Base-by-base conservation (phyloP, 2,797 vertebrate species). In the Hippoglossus hippoglossus region DNA sequence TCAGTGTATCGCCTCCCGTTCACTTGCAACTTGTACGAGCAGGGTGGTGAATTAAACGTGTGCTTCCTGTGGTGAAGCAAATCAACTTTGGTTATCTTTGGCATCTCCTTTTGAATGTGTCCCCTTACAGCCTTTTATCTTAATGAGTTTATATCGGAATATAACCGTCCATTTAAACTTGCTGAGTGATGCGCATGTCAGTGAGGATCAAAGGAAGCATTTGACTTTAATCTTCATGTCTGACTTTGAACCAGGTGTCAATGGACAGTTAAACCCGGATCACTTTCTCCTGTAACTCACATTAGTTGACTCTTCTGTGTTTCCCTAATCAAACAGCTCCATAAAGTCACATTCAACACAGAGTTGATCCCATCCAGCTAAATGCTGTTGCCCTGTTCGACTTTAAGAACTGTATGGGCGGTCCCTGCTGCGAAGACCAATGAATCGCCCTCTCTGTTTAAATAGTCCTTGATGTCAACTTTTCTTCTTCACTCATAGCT, bases 391-490 rank as follows among this genome's bases (percentile, higher is more conserved):
- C 83, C 73, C 76, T 44, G 77, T 87, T 89, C 79, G 80, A 83
- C 89, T 91, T 88, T 86, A 90, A 84, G 88, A 46, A 31, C 77
- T 41, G 73, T 11, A 36, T 91, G 95, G 96, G 96, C 95, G 96
- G 95, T 2, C 89, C 94, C 89, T 79, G 77, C 0, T 25, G 76
- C 67, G 67, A 28, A 88, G 87, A 90, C 96, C 96, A 96, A 96
- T 97, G 91, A 94, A 75, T 82, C 81, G 74, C 81, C 87, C 65
- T 77, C 85, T 85, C 93, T 93, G 94, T 97, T 98, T 98, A 97
- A 98, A 97, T 96, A 96, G 95, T 95, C 94, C 93, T 84, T 88
- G 90, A 91, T 95, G 95, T 96, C 95, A 95, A 94, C 94, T 95
- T 94, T 78, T 88, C 91, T 92, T 88, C 90, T 92, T 91, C 94